These are phyloP conservation scores for Athalia rosae DNA, from an alignment of 2,888 invertebrate genomes.

Conservation along the genomic window DNA sequence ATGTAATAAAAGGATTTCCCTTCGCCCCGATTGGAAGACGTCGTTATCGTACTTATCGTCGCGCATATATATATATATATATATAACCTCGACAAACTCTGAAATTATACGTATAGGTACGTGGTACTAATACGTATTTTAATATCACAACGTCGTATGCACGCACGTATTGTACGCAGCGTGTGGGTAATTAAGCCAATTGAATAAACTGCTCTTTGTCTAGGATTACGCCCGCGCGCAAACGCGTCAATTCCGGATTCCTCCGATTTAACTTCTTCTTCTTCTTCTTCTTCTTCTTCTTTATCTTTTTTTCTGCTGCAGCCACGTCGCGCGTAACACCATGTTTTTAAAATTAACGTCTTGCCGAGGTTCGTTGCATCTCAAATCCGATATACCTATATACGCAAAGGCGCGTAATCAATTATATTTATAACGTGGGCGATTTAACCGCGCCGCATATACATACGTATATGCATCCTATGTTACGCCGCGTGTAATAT, in stretches of 20 bases:
- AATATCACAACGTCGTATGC: no score
- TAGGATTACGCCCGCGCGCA: constrained; percentile 45
- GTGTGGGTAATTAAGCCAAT: constrained; percentile 42
- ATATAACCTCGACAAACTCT: neutral
- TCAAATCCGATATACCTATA: no score
- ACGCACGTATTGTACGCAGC: neutral
- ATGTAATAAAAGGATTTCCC: no score
- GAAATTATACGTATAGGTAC: no score
- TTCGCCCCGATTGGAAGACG: no score
- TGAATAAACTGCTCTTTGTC: constrained; percentile 51
- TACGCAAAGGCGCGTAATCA: no score
- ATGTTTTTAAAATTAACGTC: neutral
- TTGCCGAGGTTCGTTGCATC: neutral
- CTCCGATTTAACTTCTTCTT: constrained; percentile 34
- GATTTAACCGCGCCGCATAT: no score
- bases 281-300: neutral
- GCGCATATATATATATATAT: neutral
- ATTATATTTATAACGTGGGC: no score
- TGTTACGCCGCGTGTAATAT: no score
- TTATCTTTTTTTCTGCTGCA: neutral
- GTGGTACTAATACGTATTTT: no score
- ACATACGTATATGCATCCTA: no score
- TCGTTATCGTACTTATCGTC: neutral
- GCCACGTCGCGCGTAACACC: neutral
- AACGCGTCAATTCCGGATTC: constrained; percentile 46